Percentiles rank a stretch among this genome's conserved stretches.
phyloP scores from a whole-genome alignment of 2,113 vertebrate species.

The Brachyhypopomus occidentalis region DNA sequence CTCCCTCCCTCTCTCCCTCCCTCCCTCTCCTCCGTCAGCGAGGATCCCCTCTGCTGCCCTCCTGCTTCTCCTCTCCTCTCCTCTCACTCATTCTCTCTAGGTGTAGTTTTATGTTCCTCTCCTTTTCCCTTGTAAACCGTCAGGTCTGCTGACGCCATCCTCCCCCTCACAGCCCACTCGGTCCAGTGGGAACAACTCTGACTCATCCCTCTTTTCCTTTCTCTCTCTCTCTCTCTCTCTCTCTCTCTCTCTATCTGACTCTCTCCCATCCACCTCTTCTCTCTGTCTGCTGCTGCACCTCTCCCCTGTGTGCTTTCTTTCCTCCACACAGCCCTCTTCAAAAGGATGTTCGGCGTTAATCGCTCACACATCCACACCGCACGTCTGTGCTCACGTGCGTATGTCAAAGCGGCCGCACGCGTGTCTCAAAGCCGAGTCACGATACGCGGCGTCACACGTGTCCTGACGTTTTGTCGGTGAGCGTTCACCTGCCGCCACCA shows the following conservation, averaged over 20 bases:
- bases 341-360: slow-evolving; percentile 38
- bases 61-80: background rate
- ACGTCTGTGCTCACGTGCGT: slow-evolving; percentile 2
- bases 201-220: slow-evolving; percentile 71
- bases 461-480: background rate
- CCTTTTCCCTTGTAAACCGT: slow-evolving; percentile 71
- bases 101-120: background rate
- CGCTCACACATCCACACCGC: background rate
- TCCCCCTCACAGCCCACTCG: slow-evolving; percentile 76
- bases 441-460: background rate
- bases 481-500: slow-evolving; percentile 33
- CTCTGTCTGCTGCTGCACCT: background rate
- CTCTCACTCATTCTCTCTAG: slow-evolving; percentile 5
- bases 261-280: slow-evolving; percentile 33
- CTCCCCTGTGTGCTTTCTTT: background rate
- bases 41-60: slow-evolving; percentile 33
- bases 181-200: slow-evolving; percentile 78
- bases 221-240: slow-evolving; percentile 41
- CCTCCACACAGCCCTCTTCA: background rate
- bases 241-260: slow-evolving; percentile 33
- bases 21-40: slow-evolving; percentile 26
- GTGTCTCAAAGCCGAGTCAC: slow-evolving; percentile 58
- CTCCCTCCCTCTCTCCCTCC: slow-evolving; percentile 6
- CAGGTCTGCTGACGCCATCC: slow-evolving; percentile 74
- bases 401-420: background rate